phyloP scores from a whole-genome alignment of 2,888 invertebrate species.

The Mimachlamys varia region DNA sequence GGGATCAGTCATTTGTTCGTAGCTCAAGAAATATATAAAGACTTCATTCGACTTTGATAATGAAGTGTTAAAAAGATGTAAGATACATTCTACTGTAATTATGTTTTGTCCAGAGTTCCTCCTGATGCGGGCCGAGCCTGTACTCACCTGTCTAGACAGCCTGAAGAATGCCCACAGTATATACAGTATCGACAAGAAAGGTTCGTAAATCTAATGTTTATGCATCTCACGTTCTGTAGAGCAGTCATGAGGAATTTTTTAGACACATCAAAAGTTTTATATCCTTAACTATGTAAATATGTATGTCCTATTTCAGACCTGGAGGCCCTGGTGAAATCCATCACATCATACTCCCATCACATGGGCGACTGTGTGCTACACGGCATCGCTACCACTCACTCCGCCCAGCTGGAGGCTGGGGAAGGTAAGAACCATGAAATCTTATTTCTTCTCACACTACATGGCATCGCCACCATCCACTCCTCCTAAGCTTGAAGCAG shows the following conservation, averaged over 20 bases:
- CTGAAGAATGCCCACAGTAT: constrained; percentile 59
- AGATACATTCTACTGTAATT: no score
- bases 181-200: constrained; percentile 66
- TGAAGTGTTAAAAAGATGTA: neutral
- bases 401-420: constrained; percentile 85
- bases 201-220: constrained; percentile 49
- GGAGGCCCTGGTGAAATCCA: constrained; percentile 75
- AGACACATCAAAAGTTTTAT: no score
- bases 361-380: constrained; percentile 86
- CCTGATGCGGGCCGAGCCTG: constrained; percentile 74
- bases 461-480: neutral
- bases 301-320: constrained; percentile 65
- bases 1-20: no score
- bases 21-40: no score
- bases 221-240: no score
- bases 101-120: constrained; percentile 76
- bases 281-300: no score
- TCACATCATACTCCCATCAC: constrained; percentile 84
- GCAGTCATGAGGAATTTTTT: no score
- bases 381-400: constrained; percentile 90
- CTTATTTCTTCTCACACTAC: neutral
- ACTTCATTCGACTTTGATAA: no score
- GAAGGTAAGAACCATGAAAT: constrained; percentile 77
- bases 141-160: constrained; percentile 68
- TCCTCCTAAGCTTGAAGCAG: constrained; percentile 78